These are phyloP conservation scores for Girardia tigrina DNA, from an alignment of 2,888 invertebrate species.

Conservation along the genomic window DNA sequence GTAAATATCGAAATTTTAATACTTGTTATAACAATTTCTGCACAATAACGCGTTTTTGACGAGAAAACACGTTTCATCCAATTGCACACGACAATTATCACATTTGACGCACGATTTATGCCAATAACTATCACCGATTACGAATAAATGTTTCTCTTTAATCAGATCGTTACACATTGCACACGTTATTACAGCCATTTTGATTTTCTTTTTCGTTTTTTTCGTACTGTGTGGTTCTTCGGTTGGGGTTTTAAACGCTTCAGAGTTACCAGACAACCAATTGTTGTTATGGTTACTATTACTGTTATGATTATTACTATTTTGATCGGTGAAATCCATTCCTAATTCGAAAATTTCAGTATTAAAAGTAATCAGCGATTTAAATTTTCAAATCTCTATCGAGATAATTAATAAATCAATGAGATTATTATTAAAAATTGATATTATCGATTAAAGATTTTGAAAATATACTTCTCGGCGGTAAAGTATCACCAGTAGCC, in stretches of 20 bases:
- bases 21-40: slow-evolving; percentile 23
- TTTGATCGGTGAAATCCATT: not conserved
- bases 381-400: no score
- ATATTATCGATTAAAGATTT: not conserved
- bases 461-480: not conserved
- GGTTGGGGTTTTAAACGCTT: not conserved
- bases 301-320: no score
- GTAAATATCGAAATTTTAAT: no score
- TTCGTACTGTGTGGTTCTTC: not conserved
- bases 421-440: not conserved
- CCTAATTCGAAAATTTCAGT: not conserved
- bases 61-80: slow-evolving; percentile 15
- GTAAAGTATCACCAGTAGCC: slow-evolving; percentile 23
- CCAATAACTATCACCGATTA: slow-evolving; percentile 6
- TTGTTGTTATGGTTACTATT: not conserved
- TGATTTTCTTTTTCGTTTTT: slow-evolving; percentile 12
- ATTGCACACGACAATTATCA: slow-evolving; percentile 3
- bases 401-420: not conserved
- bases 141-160: slow-evolving; percentile 2
- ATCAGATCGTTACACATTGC: slow-evolving; percentile 15
- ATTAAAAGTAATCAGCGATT: not conserved
- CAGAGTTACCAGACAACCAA: not conserved
- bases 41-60: not conserved
- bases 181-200: not conserved
- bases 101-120: not conserved